These are phyloP conservation scores for Abrostola tripartita DNA, from an alignment of 2,888 invertebrate genomes.

Conservation along the genomic window DNA sequence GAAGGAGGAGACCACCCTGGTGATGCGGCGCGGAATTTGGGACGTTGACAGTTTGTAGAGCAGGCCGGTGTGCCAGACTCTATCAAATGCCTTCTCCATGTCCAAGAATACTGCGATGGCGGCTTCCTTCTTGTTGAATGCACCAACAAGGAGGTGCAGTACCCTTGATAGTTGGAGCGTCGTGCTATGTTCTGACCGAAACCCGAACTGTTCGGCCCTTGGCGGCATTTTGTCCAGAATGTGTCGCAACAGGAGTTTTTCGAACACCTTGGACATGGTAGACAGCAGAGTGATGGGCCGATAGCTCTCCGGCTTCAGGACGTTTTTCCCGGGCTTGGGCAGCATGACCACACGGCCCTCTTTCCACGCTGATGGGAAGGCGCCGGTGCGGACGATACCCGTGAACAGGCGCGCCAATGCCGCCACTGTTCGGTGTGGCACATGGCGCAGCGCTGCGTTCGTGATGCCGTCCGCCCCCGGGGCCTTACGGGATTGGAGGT, in stretches of 20 bases:
- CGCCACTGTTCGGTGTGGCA: too few species aligned
- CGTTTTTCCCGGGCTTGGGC: too few species aligned
- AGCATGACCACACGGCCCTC: too few species aligned
- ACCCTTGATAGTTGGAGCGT: slow-evolving; percentile 56
- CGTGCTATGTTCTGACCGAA: slow-evolving; percentile 49
- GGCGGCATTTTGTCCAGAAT: neutral
- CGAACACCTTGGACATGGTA: neutral
- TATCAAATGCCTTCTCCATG: slow-evolving; percentile 60
- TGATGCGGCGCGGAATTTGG: slow-evolving; percentile 19
- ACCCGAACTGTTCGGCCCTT: slow-evolving; percentile 27
- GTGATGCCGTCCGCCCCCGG: too few species aligned
- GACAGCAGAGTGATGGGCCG: too few species aligned
- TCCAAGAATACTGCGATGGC: slow-evolving; percentile 54
- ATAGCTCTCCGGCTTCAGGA: too few species aligned
- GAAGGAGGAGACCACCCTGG: slow-evolving; percentile 15
- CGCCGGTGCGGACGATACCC: too few species aligned
- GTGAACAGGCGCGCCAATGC: too few species aligned
- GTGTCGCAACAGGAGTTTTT: neutral
- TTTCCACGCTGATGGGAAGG: too few species aligned
- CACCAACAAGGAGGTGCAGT: slow-evolving; percentile 39
- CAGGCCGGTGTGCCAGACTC: slow-evolving; percentile 61
- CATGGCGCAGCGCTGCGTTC: too few species aligned
- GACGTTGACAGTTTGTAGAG: slow-evolving; percentile 46
- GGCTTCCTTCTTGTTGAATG: slow-evolving; percentile 31
- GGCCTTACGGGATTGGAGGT: too few species aligned